phyloP scores from a whole-genome alignment of 2,113 vertebrate genomes.

The Hyperoodon ampullatus region DNA sequence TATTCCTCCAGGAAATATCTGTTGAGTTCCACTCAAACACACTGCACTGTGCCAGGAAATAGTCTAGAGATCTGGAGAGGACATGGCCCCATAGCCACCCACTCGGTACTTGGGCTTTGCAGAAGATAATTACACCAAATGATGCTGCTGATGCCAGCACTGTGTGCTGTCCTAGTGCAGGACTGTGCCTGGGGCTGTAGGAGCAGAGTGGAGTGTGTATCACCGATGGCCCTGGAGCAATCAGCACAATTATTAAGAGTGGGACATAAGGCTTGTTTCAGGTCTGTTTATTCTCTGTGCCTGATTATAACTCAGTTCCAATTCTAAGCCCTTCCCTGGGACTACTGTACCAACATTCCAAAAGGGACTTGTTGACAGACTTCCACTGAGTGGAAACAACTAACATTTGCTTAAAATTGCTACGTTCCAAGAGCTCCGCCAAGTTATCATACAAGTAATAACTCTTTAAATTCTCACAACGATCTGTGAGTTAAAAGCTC shows the following conservation, averaged over 20 bases:
- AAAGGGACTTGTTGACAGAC: not conserved
- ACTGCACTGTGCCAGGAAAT: not conserved
- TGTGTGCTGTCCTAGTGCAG: accelerated
- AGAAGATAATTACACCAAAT: not conserved
- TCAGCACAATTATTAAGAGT: not conserved
- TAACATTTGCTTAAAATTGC: not conserved
- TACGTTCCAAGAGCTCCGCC: not conserved
- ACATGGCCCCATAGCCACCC: accelerated
- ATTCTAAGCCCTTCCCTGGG: not conserved
- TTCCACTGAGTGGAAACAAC: not conserved
- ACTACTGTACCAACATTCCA: not conserved
- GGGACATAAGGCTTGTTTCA: not conserved
- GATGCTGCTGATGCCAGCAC: accelerated
- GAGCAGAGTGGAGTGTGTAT: accelerated
- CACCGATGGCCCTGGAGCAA: too few species aligned
- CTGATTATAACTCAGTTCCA: not conserved
- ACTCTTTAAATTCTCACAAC: not conserved
- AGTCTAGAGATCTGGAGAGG: not conserved
- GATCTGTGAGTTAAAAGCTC: not conserved
- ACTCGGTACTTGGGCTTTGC: accelerated
- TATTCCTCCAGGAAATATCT: not conserved
- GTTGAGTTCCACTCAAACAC: not conserved
- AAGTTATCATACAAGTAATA: not conserved
- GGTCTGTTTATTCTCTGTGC: not conserved
- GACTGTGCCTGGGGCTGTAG: accelerated